Percentiles rank a stretch among this genome's conserved stretches.
Conservation (phyloP, 1,140 invertebrate species). For the Wiebesia pumilae region DNA sequence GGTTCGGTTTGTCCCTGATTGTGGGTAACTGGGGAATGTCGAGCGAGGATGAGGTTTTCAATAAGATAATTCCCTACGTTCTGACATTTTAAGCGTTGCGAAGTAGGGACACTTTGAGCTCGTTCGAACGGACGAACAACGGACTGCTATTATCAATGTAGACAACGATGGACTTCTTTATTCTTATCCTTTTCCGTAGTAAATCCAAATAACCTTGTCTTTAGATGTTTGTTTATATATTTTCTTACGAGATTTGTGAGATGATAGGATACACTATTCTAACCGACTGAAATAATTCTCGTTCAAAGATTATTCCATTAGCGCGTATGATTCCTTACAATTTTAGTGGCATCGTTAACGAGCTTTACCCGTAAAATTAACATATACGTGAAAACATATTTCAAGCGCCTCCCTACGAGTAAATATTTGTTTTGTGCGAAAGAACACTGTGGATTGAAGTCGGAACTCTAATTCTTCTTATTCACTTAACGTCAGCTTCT, state of each 20-base stretch:
- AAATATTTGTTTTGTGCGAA: neutral
- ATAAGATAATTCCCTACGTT: constrained; percentile 7
- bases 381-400: neutral
- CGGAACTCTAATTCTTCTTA: neutral
- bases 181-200: neutral
- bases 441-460: no score
- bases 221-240: constrained; percentile 4
- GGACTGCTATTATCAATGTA: neutral
- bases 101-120: neutral
- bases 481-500: neutral
- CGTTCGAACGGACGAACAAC: neutral
- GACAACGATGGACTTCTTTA: neutral
- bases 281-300: neutral
- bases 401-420: neutral
- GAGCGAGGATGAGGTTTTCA: constrained; percentile 6
- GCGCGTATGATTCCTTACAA: neutral
- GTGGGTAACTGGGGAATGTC: neutral
- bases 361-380: neutral
- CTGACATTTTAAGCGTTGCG: neutral
- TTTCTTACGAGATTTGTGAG: neutral
- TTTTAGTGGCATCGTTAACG: neutral
- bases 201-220: neutral
- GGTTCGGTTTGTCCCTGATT: neutral
- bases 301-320: neutral
- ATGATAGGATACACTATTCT: neutral